Evolutionary conservation across 92 coral and sea anemone species (phyloP), one percentile per base, ranked within the genome.

Genomic region (Porites lobata): DNA sequence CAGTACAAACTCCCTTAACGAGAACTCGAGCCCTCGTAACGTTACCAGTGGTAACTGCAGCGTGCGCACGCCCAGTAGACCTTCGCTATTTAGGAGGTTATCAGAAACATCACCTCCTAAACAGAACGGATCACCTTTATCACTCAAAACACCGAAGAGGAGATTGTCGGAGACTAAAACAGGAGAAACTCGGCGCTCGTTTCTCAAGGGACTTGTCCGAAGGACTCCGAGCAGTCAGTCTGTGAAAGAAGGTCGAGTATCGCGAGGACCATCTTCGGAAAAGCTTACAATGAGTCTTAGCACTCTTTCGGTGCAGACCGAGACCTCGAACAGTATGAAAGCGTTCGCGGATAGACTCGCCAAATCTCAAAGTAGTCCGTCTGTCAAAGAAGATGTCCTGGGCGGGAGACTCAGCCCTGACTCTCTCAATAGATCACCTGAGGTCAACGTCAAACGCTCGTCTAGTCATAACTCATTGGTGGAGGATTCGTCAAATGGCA

Each of bases 171-270:
- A 95, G 67, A 84, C 76, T 0, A 93, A 93, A 79, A 18, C 94
- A 2, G 24, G 80, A 81, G 94, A 92, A 76, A 63, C 75, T 7
- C 85, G 93, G 9, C 98, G 98, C 53, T 92, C 93, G 62, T 90
- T 94, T 84, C 85, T 94, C 20, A 92, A 92, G 43, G 96, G 93
- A 14, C 86, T 95, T 19, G 94, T 91, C 71, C 93, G 94, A 69
- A 90, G 94, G 38, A 95, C 96, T 61, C 84, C 94, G 57, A 95
- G 98, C 52, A 95, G 98, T 74, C 96, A 91, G 77, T 95, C 98
- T 24, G 96, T 95, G 79, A 95, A 95, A 85, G 98, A 95, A 67
- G 93, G 92, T 24, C 87, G 94, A 47, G 96, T 86, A 9, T 79
- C 87, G 10, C 95, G 94, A 1, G 94, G 81, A 47, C 22, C 89